Conservation (phyloP, 2,888 invertebrate species). For the Tachina grossa region DNA sequence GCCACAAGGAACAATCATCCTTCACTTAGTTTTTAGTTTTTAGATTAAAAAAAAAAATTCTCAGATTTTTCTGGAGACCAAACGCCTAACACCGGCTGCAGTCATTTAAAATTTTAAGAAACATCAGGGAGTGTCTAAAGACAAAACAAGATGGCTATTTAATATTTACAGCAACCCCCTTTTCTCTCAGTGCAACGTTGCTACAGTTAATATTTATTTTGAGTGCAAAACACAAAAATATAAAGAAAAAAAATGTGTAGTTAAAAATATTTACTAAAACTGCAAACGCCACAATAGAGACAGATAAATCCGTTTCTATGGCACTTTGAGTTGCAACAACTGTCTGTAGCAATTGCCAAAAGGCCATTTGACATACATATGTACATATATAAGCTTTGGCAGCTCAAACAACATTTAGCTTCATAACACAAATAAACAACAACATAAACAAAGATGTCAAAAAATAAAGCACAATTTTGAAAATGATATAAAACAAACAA, state of each 20-base stretch:
- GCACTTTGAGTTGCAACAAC: conserved; percentile 71
- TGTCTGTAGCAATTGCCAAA: conserved; percentile 70
- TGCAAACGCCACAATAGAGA: conserved; percentile 67
- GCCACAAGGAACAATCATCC: too few species aligned
- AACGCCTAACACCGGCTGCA: too few species aligned
- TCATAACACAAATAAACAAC: conserved; percentile 8
- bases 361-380: conserved; percentile 55
- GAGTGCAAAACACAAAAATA: conserved; percentile 1
- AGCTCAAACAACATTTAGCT: conserved; percentile 16
- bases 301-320: conserved; percentile 70
- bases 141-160: too few species aligned
- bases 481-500: conserved; percentile 42
- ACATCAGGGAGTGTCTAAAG: neutral
- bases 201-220: conserved; percentile 35
- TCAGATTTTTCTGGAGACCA: too few species aligned
- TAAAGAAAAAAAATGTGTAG: neutral
- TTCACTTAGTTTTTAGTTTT: too few species aligned
- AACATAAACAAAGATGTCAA: conserved; percentile 10
- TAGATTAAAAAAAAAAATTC: too few species aligned
- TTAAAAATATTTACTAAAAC: conserved; percentile 62
- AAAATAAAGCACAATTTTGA: conserved; percentile 2
- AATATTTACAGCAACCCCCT: too few species aligned
- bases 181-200: conserved; percentile 21
- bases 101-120: neutral
- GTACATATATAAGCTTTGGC: conserved; percentile 32